These are phyloP conservation scores for Agapornis canus DNA, from an alignment of 2,797 vertebrate species.

Conservation along the genomic window DNA sequence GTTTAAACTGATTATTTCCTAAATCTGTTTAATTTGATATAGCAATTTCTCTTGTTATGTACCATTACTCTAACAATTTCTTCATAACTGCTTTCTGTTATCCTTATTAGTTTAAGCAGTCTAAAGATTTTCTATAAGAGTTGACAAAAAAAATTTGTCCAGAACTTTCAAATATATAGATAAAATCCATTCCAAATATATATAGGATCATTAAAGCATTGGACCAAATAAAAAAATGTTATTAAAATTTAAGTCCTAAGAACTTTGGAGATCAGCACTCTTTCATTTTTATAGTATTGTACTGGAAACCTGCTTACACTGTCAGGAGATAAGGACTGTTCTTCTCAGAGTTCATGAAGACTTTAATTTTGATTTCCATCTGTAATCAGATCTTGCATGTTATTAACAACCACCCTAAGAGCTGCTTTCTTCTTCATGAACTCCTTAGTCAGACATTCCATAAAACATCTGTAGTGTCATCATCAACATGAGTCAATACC, in stretches of 20 bases:
- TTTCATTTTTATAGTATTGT: neutral
- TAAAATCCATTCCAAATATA: neutral
- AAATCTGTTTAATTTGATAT: neutral
- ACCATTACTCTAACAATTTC: neutral
- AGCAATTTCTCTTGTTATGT: neutral
- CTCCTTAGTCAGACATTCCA: neutral
- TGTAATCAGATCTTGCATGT: neutral
- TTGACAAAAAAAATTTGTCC: rapidly evolving
- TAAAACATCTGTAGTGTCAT: neutral
- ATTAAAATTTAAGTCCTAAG: neutral
- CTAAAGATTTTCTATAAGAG: neutral
- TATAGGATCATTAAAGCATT: neutral
- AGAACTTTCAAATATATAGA: neutral
- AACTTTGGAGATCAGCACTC: neutral
- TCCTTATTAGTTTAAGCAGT: neutral
- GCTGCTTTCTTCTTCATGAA: neutral
- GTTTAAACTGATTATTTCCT: neutral
- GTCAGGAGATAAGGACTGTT: neutral
- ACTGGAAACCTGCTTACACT: neutral
- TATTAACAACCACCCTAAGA: neutral
- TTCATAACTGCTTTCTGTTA: neutral
- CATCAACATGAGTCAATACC: neutral
- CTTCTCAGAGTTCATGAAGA: neutral
- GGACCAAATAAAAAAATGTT: neutral
- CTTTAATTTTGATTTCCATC: neutral